phyloP scores from a whole-genome alignment of 1,140 invertebrate species.

The Cryptotermes secundus region DNA sequence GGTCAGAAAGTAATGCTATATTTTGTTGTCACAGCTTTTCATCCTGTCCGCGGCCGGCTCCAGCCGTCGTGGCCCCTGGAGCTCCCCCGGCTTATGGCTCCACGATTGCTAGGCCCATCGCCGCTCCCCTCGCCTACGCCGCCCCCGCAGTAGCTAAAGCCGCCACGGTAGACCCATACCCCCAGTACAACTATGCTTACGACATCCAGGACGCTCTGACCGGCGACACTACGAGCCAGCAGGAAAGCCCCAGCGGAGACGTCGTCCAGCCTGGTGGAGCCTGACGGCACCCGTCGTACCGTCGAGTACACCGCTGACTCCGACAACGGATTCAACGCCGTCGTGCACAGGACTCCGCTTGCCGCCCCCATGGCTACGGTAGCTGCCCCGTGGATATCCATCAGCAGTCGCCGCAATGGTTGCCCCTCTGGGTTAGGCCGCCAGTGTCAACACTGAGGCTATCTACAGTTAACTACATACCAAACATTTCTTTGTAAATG shows the following conservation, averaged over 20 bases:
- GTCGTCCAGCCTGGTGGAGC: slow-evolving; percentile 51
- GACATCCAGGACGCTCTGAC: too few relatives aligned
- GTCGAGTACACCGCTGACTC: slow-evolving; percentile 56
- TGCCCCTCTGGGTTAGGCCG: background rate
- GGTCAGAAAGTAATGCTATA: too few relatives aligned
- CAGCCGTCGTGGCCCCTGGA: slow-evolving; percentile 30
- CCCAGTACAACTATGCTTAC: too few relatives aligned
- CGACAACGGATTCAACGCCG: slow-evolving; percentile 58
- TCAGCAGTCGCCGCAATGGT: background rate
- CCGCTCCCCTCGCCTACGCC: slow-evolving; percentile 40
- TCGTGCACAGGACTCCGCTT: slow-evolving; percentile 56
- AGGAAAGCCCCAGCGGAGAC: slow-evolving; percentile 40
- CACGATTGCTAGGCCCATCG: background rate
- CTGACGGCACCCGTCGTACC: slow-evolving; percentile 56
- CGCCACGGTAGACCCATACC: slow-evolving; percentile 50
- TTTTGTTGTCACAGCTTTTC: slow-evolving; percentile 25
- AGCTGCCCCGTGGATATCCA: background rate
- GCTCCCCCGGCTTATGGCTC: slow-evolving; percentile 26
- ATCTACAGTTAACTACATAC: background rate
- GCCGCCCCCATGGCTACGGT: slow-evolving; percentile 35
- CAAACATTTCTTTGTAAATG: background rate
- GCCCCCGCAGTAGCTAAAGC: slow-evolving; percentile 40
- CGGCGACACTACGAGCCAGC: slow-evolving; percentile 39
- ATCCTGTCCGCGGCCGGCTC: slow-evolving; percentile 33
- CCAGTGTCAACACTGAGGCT: background rate